Percentiles rank a stretch among this genome's conserved stretches.
Conservation (phyloP, 1,140 invertebrate genomes). For the Rhynchophorus ferrugineus region DNA sequence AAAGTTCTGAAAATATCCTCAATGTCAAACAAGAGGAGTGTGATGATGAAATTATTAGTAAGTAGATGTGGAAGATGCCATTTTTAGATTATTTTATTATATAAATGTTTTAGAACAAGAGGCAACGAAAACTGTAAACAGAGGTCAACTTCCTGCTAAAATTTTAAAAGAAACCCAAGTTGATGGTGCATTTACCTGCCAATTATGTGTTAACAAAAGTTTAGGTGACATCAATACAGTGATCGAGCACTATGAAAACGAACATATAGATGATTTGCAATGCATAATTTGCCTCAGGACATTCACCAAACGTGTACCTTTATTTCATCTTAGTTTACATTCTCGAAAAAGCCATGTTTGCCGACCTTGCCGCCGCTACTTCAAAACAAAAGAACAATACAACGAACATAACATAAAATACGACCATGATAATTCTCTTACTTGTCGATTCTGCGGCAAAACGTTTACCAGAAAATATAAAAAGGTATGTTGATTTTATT, state of each 20-base stretch:
- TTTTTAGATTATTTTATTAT: not conserved
- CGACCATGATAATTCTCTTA: constrained; percentile 15
- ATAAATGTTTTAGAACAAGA: constrained; percentile 1
- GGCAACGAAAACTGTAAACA: not conserved
- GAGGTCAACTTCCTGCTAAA: constrained; percentile 7
- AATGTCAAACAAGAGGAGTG: not conserved
- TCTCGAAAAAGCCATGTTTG: constrained; percentile 12
- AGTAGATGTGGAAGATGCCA: too few species aligned
- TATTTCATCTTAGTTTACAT: constrained; percentile 15
- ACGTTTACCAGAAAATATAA: constrained; percentile 17
- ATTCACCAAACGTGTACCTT: constrained; percentile 14
- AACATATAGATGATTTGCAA: constrained; percentile 5
- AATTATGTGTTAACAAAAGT: constrained; percentile 5
- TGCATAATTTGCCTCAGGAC: constrained; percentile 12
- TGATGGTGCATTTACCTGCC: constrained; percentile 13
- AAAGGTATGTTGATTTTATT: constrained; percentile 1
- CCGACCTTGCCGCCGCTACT: constrained; percentile 9
- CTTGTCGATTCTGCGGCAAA: constrained; percentile 15
- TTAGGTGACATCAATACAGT: constrained; percentile 13
- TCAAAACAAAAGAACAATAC: constrained; percentile 9
- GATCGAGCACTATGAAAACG: constrained; percentile 6
- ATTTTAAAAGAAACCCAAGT: constrained; percentile 11
- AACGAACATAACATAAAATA: constrained; percentile 12
- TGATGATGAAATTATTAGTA: not conserved
- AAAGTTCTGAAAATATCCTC: not conserved